Evolutionary conservation across 2,888 invertebrate genomes (phyloP).

Genomic region (Dione vanillae): DNA sequence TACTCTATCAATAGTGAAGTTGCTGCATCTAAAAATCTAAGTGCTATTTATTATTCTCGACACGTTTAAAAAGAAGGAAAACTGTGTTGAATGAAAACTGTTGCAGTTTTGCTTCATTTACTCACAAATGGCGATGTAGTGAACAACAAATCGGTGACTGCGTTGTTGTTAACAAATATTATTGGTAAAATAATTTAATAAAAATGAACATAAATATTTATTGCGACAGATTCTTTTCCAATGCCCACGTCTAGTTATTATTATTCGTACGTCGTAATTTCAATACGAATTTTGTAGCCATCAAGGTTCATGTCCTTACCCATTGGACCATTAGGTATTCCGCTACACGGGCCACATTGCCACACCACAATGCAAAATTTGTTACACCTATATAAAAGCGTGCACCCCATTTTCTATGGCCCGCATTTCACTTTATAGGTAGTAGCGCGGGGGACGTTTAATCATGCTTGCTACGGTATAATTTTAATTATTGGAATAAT

Average conservation of each 20-base stretch:
- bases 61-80: slow-evolving; percentile 14
- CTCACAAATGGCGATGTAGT: background rate
- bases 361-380: slow-evolving; percentile 82
- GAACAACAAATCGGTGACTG: background rate
- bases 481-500: slow-evolving; percentile 36
- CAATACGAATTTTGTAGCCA: slow-evolving; percentile 81
- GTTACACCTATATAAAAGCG: slow-evolving; percentile 83
- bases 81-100: background rate
- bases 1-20: background rate
- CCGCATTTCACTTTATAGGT: slow-evolving; percentile 76
- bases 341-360: slow-evolving; percentile 73
- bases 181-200: background rate
- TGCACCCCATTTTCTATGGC: slow-evolving; percentile 73
- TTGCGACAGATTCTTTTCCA: slow-evolving; percentile 66
- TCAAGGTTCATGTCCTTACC: slow-evolving; percentile 81
- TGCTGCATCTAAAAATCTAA: slow-evolving; percentile 10
- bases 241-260: slow-evolving; percentile 69
- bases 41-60: slow-evolving; percentile 13
- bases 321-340: slow-evolving; percentile 82
- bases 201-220: slow-evolving; percentile 21
- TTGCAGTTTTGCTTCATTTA: slow-evolving; percentile 8
- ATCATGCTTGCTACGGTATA: slow-evolving; percentile 71
- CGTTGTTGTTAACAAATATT: background rate
- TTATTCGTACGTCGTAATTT: slow-evolving; percentile 78
- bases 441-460: slow-evolving; percentile 61